Evolutionary conservation across 1,140 invertebrate genomes (phyloP), one percentile per base, ranked within the genome.

Genomic region (Eurytemora carolleeae): DNA sequence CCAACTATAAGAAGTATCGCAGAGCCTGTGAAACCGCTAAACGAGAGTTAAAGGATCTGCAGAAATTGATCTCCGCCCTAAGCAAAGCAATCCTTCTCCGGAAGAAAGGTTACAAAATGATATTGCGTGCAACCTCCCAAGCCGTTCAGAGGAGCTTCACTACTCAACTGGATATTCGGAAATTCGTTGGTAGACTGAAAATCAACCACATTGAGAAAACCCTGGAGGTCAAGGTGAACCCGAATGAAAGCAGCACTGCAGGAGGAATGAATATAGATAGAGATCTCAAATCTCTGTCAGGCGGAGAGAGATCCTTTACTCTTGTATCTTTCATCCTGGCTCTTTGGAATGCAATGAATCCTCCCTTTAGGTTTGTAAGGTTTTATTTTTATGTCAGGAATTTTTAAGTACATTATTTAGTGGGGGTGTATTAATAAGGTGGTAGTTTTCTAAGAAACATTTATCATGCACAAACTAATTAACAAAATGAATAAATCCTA

Each of bases 301-400:
- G 94, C 53, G 94, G 94, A 12, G 94, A 98, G 76, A 77, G 89
- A 53, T 95, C 92, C 2, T 98, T 86, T 73, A 83, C 89, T 0
- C 97, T 91, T 0, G 84, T 97, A 7, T 86, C 88, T 18, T 91
- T 98, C 69, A 82, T 98, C 62, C 79, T 97, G 67, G 80, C 93
- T 1, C 75, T 98, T 16, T 98, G 94, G 94, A 83, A 88, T 53
- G 83, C 82, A 58, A 84, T 88, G 67, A 80, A 85, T 64, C 79
- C 87, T 63, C 94, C 94, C 0, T 96, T 98, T 72, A 18, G 31
- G 31, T 44, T n/a, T 12, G 31, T 12, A 44, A n/a, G n/a, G n/a
- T n/a, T n/a, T n/a, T n/a, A n/a, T n/a, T n/a, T n/a, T n/a, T n/a
- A n/a, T n/a, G n/a, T n/a, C n/a, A n/a, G n/a, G n/a, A n/a, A n/a